Conservation (phyloP, 2,888 invertebrate species). For the Protodeltote pygarga region DNA sequence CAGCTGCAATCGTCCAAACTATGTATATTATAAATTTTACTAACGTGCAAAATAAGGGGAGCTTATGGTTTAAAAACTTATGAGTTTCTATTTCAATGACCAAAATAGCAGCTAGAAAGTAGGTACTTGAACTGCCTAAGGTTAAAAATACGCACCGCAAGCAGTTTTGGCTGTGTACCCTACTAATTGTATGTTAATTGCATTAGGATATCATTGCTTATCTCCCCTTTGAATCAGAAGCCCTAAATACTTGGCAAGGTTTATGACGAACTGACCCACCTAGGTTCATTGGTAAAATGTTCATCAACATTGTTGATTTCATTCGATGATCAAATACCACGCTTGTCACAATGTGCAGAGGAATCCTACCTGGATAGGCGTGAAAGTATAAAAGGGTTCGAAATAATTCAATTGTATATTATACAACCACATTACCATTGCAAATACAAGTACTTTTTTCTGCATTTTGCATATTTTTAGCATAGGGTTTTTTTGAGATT, state of each 20-base stretch:
- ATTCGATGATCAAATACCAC: no score
- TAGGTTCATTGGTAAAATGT: background rate
- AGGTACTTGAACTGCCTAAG: no score
- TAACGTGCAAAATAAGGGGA: no score
- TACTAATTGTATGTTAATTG: constrained; percentile 25
- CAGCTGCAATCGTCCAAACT: constrained; percentile 9
- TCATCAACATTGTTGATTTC: no score
- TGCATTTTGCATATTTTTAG: constrained; percentile 47
- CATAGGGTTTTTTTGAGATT: constrained; percentile 47
- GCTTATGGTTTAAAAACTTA: no score
- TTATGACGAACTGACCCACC: constrained; percentile 8
- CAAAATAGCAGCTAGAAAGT: no score
- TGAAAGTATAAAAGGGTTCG: no score
- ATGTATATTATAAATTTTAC: no score
- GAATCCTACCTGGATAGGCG: no score
- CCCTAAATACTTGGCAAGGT: constrained; percentile 15
- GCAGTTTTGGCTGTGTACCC: constrained; percentile 5
- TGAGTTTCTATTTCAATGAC: no score
- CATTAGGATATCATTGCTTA: constrained; percentile 21
- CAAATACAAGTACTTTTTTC: constrained; percentile 50
- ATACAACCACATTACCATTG: constrained; percentile 52
- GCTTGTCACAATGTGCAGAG: no score
- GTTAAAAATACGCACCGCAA: background rate
- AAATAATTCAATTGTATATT: constrained; percentile 38
- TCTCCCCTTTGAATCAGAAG: constrained; percentile 27